A percentile compares a stretch with the other conserved stretches of the same genome.
Evolutionary conservation across 2,113 vertebrate genomes (phyloP).

Genomic region (Xiphophorus maculatus): DNA sequence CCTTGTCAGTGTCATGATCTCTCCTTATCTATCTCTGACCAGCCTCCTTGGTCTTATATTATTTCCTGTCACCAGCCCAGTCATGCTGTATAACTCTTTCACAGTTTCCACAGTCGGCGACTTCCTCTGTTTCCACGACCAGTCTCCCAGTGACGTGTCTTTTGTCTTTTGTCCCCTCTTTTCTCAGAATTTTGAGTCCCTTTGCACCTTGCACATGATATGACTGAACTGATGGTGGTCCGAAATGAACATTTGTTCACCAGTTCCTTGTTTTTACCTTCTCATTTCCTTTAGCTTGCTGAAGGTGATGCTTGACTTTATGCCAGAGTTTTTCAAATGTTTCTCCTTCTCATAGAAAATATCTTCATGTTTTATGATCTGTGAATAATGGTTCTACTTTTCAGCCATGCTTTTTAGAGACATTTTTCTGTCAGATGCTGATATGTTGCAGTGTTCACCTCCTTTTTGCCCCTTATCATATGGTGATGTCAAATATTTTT

Average conservation of each 20-base stretch:
- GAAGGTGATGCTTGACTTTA: neutral
- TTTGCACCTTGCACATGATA: neutral
- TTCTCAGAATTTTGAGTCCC: slow-evolving; percentile 23
- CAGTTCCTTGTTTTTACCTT: slow-evolving; percentile 12
- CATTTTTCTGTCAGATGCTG: neutral
- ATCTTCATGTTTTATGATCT: neutral
- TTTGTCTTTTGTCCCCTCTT: slow-evolving; percentile 21
- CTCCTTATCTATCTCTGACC: neutral
- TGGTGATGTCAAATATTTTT: neutral
- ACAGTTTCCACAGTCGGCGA: slow-evolving; percentile 15
- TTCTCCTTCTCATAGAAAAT: neutral
- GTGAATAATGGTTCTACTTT: neutral
- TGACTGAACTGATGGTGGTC: slow-evolving; percentile 1
- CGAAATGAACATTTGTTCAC: neutral
- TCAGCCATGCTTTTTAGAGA: neutral
- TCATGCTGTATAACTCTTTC: neutral
- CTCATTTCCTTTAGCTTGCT: neutral
- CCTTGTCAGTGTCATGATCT: neutral
- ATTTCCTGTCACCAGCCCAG: neutral
- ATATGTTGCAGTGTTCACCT: neutral
- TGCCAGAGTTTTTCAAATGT: neutral
- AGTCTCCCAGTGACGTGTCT: slow-evolving; percentile 26
- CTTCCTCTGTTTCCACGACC: slow-evolving; percentile 35
- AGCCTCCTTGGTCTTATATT: neutral
- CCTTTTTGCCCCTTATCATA: neutral